Base-by-base conservation (phyloP, 2,113 vertebrate genomes). In the Ia io region DNA sequence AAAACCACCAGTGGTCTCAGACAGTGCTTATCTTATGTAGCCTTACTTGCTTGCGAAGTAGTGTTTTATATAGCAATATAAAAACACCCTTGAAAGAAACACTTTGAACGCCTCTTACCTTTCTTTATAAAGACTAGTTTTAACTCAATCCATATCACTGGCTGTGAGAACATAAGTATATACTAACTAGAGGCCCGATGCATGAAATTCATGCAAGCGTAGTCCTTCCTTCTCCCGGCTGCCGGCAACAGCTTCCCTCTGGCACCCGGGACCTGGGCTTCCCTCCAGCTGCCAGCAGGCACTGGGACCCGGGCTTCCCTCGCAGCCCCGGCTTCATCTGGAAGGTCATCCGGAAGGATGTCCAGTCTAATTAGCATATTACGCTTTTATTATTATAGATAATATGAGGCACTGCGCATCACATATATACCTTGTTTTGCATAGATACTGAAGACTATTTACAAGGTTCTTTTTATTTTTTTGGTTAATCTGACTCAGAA, bases 401-500 rank as follows among this genome's bases (percentile, higher is more conserved):
- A 78, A 22, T 71, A 70, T 70, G 23, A 51, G 79, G 71, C 35
- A 84, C 28, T 51, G 78, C 49, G 9, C 18, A 73, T 90, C 63
- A 61, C 53, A 14, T 71, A 40, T 17, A 13, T 61, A 23, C 40
- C 3, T 35, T 63, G 53, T 88, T 94, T 35, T 87, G 25, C 40
- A 59, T 37, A 56, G 53, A 74, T 44, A 28, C 5, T 73, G 35
- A 49, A 65, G 65, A 90, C 61, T 88, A 0, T 90, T 90, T 91
- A 89, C 16, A 61, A 35, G 49, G 17, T 82, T 90, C 2, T 22
- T 49, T 76, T 44, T 49, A 44, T 23, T 65, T 78, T 82, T 49
- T 84, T 83, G 42, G 4, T 40, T 13, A 85, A 70, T 90, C 37
- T 63, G 51, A 73, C 56, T 95, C 70, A 99, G 99, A 99, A n/a